Percentiles rank a stretch among this genome's conserved stretches.
Conservation (phyloP, 2,888 invertebrate genomes). For the Miltochrista miniata region DNA sequence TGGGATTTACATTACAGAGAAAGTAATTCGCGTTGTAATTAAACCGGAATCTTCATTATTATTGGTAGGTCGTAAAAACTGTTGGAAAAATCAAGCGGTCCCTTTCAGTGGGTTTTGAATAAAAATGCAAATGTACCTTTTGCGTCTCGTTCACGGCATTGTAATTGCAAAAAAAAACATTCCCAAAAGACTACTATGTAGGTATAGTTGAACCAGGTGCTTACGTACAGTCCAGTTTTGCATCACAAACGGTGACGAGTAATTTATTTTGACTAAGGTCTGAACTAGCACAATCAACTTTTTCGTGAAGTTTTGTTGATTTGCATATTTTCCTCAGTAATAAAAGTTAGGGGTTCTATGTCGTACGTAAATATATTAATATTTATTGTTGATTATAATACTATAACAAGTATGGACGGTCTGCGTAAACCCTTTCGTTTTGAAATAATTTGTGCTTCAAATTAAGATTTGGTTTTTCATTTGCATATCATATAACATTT, state of each 20-base stretch:
- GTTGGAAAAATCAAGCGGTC: slow-evolving; percentile 31
- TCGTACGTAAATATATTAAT: slow-evolving; percentile 60
- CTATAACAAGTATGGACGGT: slow-evolving; percentile 46
- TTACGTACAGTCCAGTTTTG: slow-evolving; percentile 57
- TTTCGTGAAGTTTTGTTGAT: slow-evolving; percentile 41
- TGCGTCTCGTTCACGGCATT: slow-evolving; percentile 51
- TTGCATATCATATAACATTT: slow-evolving; percentile 30
- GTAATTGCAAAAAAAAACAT: slow-evolving; percentile 63
- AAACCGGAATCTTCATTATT: slow-evolving; percentile 36
- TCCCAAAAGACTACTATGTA: slow-evolving; percentile 37
- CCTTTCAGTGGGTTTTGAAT: slow-evolving; percentile 54
- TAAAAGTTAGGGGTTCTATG: slow-evolving; percentile 39
- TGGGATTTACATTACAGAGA: slow-evolving; percentile 14
- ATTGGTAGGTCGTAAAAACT: slow-evolving; percentile 25
- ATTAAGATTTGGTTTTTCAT: slow-evolving; percentile 42
- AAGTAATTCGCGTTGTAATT: slow-evolving; percentile 24
- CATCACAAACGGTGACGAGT: slow-evolving; percentile 68
- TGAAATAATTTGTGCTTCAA: slow-evolving; percentile 42
- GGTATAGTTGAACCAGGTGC: slow-evolving; percentile 26
- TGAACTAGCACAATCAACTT: slow-evolving; percentile 37
- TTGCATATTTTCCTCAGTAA: slow-evolving; percentile 68
- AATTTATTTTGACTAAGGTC: slow-evolving; percentile 59
- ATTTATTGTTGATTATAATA: slow-evolving; percentile 70
- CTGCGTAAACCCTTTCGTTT: slow-evolving; percentile 32
- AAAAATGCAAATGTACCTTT: slow-evolving; percentile 74